Percentiles rank a stretch among this genome's conserved stretches.
phyloP scores from a whole-genome alignment of 2,113 vertebrate species.

The Ramphastos sulfuratus region DNA sequence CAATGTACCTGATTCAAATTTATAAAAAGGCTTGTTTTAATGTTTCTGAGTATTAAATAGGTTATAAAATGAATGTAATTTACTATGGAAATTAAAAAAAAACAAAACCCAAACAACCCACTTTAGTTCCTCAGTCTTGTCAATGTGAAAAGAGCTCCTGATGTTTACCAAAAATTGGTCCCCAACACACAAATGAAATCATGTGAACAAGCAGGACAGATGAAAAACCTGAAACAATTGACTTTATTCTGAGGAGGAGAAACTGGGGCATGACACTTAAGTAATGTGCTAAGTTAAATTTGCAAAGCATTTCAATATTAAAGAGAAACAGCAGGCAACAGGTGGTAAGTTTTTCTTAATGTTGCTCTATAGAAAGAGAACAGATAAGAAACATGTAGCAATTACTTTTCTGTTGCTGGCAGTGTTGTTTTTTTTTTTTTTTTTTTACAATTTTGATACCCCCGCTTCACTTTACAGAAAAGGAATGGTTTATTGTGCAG shows the following conservation, averaged over 20 bases:
- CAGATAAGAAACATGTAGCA: neutral
- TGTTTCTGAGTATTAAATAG: neutral
- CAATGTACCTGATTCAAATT: neutral
- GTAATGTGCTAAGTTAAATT: neutral
- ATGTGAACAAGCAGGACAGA: neutral
- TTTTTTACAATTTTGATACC: neutral
- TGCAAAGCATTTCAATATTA: neutral
- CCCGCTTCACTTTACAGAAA: neutral
- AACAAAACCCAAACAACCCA: neutral
- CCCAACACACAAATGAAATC: neutral
- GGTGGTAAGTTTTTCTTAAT: neutral
- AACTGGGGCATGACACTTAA: neutral
- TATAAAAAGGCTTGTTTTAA: neutral
- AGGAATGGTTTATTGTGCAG: neutral
- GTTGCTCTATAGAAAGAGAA: neutral
- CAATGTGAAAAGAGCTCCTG: neutral
- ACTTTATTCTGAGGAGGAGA: conserved; percentile 4
- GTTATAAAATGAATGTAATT: neutral
- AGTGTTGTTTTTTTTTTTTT: neutral
- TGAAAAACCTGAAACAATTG: too few species aligned
- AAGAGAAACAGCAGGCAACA: neutral
- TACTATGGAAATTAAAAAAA: neutral
- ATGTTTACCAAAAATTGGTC: neutral
- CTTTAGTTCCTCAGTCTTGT: neutral
- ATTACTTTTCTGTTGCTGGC: neutral